Base-by-base conservation (phyloP, 2,113 vertebrate genomes). In the Chloropsis hardwickii region DNA sequence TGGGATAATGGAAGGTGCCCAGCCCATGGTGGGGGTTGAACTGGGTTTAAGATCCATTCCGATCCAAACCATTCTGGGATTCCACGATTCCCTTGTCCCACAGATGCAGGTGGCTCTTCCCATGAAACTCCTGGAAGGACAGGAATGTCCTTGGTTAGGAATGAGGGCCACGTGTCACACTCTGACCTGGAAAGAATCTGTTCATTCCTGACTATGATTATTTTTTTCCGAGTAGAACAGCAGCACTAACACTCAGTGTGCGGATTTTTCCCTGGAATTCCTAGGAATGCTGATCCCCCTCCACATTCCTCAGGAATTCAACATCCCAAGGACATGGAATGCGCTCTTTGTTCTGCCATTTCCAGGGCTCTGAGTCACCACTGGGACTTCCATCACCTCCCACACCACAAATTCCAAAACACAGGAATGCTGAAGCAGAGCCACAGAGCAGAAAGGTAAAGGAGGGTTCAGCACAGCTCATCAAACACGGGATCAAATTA, bases 191-290 rank as follows among this genome's bases (percentile, higher is more conserved):
- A 19, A 57, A 33, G 3, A 56, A 47, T 22, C 47, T 5, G 0
- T 18, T 27, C 5, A 61, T 51, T 29, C 23, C 42, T 11, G 9
- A 31, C 37, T 9, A 3, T 5, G 17, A 33, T 31, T 51, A 6
- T 57, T 86, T 57, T 48, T 13, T 48, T 13, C 23, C 3, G 0
- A 21, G 35, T 2, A n/a, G 51, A 70, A 42, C 31, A 57, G 42
- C 50, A 64, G 45, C 31, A 11, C 16, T 14, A 25, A 48, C 2
- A 3, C n/a, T n/a, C 0, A 0, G 3, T 4, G 9, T 4, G 12
- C 54, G 27, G 61, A 1, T 28, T 23, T 44, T 64, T 2, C 64
- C 48, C 29, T 8, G 37, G 61, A 44, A 67, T 42, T 23, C 33
- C 45, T 28, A 5, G 60, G 47, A 79, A 42, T 28, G 57, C 66